Conservation (phyloP, 2,888 invertebrate species). For the Macroteleia sp. region DNA sequence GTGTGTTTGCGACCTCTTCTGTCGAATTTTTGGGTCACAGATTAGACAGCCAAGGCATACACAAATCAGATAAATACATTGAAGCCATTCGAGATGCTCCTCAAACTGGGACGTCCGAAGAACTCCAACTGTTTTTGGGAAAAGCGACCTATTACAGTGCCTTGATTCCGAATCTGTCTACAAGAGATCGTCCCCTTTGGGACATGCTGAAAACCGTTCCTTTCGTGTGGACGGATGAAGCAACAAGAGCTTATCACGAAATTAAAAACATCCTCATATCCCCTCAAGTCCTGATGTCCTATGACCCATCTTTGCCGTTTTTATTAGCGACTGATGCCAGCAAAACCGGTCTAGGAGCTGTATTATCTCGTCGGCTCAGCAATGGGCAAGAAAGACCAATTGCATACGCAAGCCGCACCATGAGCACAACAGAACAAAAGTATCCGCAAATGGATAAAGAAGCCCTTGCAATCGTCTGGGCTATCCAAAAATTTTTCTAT, state of each 20-base stretch:
- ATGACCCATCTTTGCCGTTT: conserved; percentile 3
- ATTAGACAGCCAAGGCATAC: conserved; percentile 9
- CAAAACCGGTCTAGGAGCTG: neutral
- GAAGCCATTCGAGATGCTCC: conserved; percentile 15
- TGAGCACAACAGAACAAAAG: conserved; percentile 8
- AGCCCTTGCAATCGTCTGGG: conserved; percentile 1
- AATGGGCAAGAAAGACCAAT: neutral
- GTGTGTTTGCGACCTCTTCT: neutral
- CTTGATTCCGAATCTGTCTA: conserved; percentile 20
- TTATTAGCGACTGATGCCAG: neutral
- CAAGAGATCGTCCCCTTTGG: conserved; percentile 9
- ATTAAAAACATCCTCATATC: conserved; percentile 12
- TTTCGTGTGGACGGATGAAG: neutral
- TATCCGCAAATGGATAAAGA: conserved; percentile 24
- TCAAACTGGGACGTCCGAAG: neutral
- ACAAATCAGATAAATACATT: conserved; percentile 32
- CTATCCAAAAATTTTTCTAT: neutral
- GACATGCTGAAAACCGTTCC: conserved; percentile 9
- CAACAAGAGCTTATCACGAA: neutral
- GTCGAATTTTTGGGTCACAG: conserved; percentile 14
- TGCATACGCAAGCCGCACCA: neutral
- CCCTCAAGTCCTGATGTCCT: conserved; percentile 14
- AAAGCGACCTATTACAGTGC: conserved; percentile 17
- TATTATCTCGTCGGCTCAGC: neutral
- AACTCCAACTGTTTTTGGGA: conserved; percentile 18